These are phyloP conservation scores for Vireo altiloquus DNA, from an alignment of 2,113 vertebrate species.

Conservation along the genomic window DNA sequence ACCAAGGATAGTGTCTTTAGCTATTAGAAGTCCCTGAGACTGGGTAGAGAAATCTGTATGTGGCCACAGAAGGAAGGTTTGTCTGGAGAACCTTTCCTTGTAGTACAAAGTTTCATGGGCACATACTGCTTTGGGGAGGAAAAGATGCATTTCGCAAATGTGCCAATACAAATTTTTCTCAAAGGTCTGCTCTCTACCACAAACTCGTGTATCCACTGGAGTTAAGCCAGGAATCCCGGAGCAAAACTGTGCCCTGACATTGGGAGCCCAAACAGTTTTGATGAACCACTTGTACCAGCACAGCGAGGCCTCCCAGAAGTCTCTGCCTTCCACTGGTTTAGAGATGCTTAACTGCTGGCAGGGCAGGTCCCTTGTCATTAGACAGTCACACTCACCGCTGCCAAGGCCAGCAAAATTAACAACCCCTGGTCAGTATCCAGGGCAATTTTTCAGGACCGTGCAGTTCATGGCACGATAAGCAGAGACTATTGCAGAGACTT, in stretches of 20 bases:
- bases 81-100: neutral
- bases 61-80: neutral
- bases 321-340: neutral
- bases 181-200: neutral
- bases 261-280: neutral
- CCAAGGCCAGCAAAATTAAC: neutral
- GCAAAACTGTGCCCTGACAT: neutral
- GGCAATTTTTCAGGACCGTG: neutral
- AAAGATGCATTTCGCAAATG: neutral
- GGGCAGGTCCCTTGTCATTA: neutral
- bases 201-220: neutral
- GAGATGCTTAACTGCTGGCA: neutral
- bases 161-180: neutral
- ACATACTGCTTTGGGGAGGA: neutral
- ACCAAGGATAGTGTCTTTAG: neutral
- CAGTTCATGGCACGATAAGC: neutral
- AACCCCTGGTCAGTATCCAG: neutral
- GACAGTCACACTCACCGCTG: neutral
- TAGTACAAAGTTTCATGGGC: neutral
- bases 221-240: neutral
- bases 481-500: neutral
- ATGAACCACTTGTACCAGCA: neutral
- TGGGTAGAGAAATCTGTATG: neutral
- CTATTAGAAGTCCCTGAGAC: neutral
- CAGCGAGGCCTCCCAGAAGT: neutral